Evolutionary conservation across 2,113 vertebrate genomes (phyloP).

Genomic region (Entosphenus tridentatus): DNA sequence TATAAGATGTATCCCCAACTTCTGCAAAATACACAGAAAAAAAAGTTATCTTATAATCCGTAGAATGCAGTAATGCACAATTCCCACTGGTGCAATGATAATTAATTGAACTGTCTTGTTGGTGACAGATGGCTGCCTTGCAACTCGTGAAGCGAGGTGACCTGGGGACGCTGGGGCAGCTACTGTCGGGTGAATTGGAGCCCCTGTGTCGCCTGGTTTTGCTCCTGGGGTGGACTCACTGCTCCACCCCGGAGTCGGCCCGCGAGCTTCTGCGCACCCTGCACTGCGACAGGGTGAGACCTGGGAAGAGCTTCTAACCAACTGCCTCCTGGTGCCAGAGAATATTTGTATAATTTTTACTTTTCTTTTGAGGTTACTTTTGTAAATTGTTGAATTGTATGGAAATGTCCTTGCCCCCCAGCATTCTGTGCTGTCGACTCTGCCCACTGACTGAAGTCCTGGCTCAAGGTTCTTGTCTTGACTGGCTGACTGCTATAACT

Average conservation of each 20-base stretch:
- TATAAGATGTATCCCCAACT: background rate
- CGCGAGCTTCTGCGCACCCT: constrained; percentile 41
- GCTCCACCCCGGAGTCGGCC: constrained; percentile 48
- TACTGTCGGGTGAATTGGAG: constrained; percentile 49
- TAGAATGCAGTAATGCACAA: background rate
- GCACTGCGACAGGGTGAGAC: constrained; percentile 41
- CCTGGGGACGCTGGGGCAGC: constrained; percentile 30
- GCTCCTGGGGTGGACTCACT: constrained; percentile 71
- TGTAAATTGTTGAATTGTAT: background rate
- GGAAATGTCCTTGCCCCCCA: background rate
- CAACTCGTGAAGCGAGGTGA: constrained; percentile 57
- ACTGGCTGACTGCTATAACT: background rate
- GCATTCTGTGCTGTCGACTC: background rate
- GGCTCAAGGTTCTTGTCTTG: background rate
- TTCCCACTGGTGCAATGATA: background rate
- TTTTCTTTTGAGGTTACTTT: too few relatives aligned
- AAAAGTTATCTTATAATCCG: too few relatives aligned
- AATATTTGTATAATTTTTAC: too few relatives aligned
- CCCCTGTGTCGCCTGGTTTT: constrained; percentile 57
- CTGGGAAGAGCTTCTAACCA: too few relatives aligned
- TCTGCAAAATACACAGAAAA: background rate
- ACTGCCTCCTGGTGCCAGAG: too few relatives aligned
- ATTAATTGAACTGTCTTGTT: constrained; percentile 1
- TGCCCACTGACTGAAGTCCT: background rate
- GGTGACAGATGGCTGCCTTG: constrained; percentile 54